Evolutionary conservation across 2,113 vertebrate species (phyloP).

Genomic region (Prietella phreatophila): DNA sequence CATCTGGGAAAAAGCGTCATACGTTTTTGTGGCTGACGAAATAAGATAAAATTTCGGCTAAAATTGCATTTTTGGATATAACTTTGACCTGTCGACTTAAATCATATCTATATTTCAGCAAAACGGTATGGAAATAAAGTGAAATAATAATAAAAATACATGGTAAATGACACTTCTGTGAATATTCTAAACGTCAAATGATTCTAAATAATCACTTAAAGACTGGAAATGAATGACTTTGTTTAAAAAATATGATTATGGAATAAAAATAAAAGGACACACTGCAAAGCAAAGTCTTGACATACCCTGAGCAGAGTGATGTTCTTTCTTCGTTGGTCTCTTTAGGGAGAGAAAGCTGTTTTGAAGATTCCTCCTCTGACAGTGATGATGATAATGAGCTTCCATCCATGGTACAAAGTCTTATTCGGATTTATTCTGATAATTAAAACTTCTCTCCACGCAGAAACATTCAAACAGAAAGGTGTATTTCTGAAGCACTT

Average conservation of each 20-base stretch:
- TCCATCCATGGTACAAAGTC: conserved; percentile 62
- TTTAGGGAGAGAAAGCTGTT: conserved; percentile 50
- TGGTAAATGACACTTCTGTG: background rate
- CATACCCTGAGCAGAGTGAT: conserved; percentile 37
- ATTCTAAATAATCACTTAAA: background rate
- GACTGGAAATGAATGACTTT: no score
- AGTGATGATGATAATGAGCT: conserved; percentile 54
- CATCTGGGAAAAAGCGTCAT: background rate
- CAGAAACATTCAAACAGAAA: background rate
- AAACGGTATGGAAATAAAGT: background rate
- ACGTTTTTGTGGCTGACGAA: background rate
- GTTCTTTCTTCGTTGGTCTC: conserved; percentile 44
- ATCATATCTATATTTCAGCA: background rate
- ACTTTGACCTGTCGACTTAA: background rate
- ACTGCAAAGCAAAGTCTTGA: background rate
- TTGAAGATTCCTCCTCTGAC: conserved; percentile 48
- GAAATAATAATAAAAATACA: background rate
- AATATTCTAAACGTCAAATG: background rate
- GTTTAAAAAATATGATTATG: background rate
- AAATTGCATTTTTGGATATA: background rate
- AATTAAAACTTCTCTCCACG: background rate
- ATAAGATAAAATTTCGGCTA: background rate
- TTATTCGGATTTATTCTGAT: conserved; percentile 30
- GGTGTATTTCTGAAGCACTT: background rate
- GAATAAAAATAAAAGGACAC: background rate